Evolutionary conservation across 2,888 invertebrate species (phyloP), one percentile per base, ranked within the genome.

Genomic region (Argyresthia albistria): DNA sequence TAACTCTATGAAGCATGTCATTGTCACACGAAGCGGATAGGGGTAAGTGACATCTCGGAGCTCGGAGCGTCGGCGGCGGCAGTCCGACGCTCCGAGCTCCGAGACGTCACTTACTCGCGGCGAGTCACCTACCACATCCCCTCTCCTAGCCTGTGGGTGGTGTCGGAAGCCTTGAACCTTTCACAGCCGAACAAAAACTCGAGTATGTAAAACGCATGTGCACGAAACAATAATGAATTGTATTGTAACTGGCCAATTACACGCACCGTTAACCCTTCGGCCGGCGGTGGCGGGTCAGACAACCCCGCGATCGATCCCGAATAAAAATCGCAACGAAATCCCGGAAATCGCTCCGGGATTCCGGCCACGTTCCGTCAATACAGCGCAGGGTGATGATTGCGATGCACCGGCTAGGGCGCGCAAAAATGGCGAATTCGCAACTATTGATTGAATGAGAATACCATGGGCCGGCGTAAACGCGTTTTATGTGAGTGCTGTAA

Each of bases 191-290:
- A 9, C 9, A 36, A 36, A 36, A 36, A 7, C 36, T 7, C 36
- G 36, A 7, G 36, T 36, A 9, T 36, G 9, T 8, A 36, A 36
- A 36, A 9, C 39, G 10, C 9, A 39, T 11, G 8, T 11, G 2
- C 8, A 39, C 39, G 39, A 39, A 4, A 11, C 39, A n/a, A n/a
- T 39, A 86, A 86, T 87, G 86, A 86, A 81, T 82, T 77, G 80
- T 80, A 81, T 82, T 77, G 80, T 80, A 81, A 83, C 80, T 77
- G 73, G 76, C 70, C 84, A 84, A 86, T 87, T 83, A 86, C 76
- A 78, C 72, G 80, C 73, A 51, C 70, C 72, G 69, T 60, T 75
- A 86, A 87, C 86, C 86, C 86, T 86, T 86, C 81, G 71, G 61
- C 61, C 62, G 67, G 64, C 62, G 67, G 64, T 55, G 61, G 63